phyloP scores from a whole-genome alignment of 2,113 vertebrate species.

The Centrocercus urophasianus region DNA sequence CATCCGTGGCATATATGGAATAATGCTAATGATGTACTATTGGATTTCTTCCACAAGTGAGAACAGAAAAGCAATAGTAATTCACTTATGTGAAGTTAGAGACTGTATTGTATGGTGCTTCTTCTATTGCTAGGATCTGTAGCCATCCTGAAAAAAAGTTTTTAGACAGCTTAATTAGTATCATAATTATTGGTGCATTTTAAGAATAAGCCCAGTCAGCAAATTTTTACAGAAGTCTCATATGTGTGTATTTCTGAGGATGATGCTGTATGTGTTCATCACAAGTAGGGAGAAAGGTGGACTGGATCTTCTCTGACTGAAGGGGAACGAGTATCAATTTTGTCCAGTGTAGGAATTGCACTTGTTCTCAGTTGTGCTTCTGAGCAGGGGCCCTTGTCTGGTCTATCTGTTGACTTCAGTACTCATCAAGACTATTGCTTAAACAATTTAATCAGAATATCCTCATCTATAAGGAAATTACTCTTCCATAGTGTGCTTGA shows the following conservation, averaged over 20 bases:
- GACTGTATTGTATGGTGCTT: not conserved
- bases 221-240: not conserved
- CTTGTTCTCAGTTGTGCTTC: not conserved
- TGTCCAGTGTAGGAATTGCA: not conserved
- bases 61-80: slow-evolving; percentile 27
- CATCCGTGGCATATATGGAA: slow-evolving; percentile 25
- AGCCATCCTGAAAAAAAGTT: not conserved
- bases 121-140: not conserved
- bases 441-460: slow-evolving; percentile 24
- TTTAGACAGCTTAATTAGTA: not conserved
- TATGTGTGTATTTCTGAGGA: not conserved
- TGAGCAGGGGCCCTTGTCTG: not conserved
- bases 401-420: not conserved
- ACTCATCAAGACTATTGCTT: not conserved
- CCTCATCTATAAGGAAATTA: not conserved
- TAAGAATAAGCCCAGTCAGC: not conserved
- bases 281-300: not conserved
- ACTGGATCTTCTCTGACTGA: not conserved
- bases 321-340: not conserved
- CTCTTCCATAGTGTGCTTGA: slow-evolving; percentile 24
- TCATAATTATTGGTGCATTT: not conserved
- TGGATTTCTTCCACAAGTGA: slow-evolving; percentile 48
- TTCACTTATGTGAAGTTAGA: not conserved
- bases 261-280: not conserved
- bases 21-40: slow-evolving; percentile 20